These are phyloP conservation scores for Sturnus vulgaris DNA, from an alignment of 2,113 vertebrate genomes.

Conservation along the genomic window DNA sequence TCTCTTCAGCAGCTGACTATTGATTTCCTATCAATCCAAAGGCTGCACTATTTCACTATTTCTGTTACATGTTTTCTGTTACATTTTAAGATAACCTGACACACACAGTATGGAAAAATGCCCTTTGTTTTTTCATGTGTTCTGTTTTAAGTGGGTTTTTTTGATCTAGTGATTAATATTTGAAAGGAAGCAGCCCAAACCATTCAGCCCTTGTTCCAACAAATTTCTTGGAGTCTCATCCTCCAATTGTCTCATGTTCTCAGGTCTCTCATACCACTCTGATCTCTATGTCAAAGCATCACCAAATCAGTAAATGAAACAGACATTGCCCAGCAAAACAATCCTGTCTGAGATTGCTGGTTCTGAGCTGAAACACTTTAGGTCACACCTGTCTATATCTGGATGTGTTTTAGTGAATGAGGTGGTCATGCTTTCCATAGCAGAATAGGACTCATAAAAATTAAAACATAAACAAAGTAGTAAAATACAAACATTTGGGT, in stretches of 20 bases:
- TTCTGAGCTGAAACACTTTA: neutral
- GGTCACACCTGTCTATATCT: neutral
- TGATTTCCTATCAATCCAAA: neutral
- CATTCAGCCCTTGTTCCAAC: neutral
- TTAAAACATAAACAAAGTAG: neutral
- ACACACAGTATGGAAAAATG: neutral
- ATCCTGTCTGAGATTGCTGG: neutral
- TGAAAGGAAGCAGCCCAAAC: neutral
- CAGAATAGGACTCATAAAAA: neutral
- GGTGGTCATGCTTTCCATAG: neutral
- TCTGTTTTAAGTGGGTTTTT: neutral
- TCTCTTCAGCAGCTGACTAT: neutral
- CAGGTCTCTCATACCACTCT: neutral
- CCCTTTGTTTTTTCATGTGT: rapidly evolving
- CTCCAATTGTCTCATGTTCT: neutral
- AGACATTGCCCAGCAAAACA: neutral
- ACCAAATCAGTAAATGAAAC: neutral
- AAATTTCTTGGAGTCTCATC: neutral
- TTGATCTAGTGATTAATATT: neutral
- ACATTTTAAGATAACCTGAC: neutral
- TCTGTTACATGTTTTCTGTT: neutral
- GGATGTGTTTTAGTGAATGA: neutral
- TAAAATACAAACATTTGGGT: neutral
- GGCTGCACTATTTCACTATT: neutral
- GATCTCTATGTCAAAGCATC: neutral